Conservation (phyloP, 2,797 vertebrate genomes). For the Ctenochaetus hawaiiensis region DNA sequence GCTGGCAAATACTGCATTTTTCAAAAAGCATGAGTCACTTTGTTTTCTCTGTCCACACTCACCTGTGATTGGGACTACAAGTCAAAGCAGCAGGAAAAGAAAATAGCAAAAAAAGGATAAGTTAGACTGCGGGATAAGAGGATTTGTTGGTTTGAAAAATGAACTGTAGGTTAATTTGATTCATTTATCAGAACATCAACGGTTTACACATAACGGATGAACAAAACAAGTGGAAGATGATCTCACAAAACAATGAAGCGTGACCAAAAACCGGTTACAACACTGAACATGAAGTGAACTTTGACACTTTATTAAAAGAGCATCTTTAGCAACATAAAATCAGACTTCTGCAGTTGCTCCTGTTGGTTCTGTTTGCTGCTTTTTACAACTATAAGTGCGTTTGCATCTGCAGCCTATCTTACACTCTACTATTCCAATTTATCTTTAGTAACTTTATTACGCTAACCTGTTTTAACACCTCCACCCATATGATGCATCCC, state of each 20-base stretch:
- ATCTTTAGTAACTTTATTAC: background rate
- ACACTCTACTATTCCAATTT: background rate
- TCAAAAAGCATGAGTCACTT: constrained; percentile 4
- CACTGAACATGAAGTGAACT: background rate
- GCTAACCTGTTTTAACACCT: background rate
- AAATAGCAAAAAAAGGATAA: constrained; percentile 67
- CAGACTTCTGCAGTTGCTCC: too few species aligned
- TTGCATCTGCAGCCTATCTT: background rate
- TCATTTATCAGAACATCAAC: background rate
- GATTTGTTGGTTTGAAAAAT: constrained; percentile 22
- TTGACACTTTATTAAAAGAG: background rate
- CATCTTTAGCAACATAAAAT: background rate
- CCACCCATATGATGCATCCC: background rate
- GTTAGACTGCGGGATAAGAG: constrained; percentile 26
- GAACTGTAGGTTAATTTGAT: constrained; percentile 2
- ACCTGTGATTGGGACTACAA: constrained; percentile 98
- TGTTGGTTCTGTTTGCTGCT: too few species aligned
- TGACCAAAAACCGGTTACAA: background rate
- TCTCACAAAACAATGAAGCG: constrained; percentile 17
- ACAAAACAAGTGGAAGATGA: background rate
- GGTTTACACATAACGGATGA: constrained; percentile 15
- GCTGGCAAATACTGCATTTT: constrained; percentile 4
- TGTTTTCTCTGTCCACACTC: constrained; percentile 81
- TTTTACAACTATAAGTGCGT: background rate
- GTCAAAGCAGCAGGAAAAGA: constrained; percentile 89